phyloP scores from a whole-genome alignment of 2,888 invertebrate species.

The Cristatella mucedo region DNA sequence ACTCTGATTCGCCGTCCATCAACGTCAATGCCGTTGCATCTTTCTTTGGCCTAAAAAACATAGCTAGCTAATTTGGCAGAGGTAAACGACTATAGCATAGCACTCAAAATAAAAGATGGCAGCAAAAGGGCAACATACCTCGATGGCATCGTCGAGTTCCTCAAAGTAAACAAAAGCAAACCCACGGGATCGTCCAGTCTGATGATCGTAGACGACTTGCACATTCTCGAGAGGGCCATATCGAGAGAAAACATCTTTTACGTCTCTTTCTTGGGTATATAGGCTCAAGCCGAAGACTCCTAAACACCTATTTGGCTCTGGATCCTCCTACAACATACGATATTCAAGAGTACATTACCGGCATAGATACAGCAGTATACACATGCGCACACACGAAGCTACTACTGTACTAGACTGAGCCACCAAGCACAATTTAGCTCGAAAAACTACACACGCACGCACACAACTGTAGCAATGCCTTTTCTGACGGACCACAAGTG shows the following conservation, averaged over 20 bases:
- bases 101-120: neutral
- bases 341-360: slow-evolving; percentile 2
- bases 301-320: slow-evolving; percentile 69
- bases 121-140: slow-evolving; percentile 28
- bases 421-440: too few species aligned
- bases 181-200: slow-evolving; percentile 84
- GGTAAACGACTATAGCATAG: neutral
- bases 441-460: too few species aligned
- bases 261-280: slow-evolving; percentile 76
- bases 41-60: slow-evolving; percentile 58
- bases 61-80: slow-evolving; percentile 1
- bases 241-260: slow-evolving; percentile 77
- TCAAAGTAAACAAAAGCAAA: slow-evolving; percentile 91
- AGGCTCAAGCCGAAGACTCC: slow-evolving; percentile 88
- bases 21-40: slow-evolving; percentile 81
- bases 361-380: too few species aligned
- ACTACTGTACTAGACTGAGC: neutral
- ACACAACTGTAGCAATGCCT: too few species aligned
- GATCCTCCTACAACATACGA: slow-evolving; percentile 51
- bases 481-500: too few species aligned
- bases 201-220: slow-evolving; percentile 81
- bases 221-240: slow-evolving; percentile 80
- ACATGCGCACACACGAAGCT: neutral
- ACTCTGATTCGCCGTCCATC: slow-evolving; percentile 82
- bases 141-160: slow-evolving; percentile 68